Evolutionary conservation across 1,140 invertebrate species (phyloP).

Genomic region (Melanaphis sacchari): DNA sequence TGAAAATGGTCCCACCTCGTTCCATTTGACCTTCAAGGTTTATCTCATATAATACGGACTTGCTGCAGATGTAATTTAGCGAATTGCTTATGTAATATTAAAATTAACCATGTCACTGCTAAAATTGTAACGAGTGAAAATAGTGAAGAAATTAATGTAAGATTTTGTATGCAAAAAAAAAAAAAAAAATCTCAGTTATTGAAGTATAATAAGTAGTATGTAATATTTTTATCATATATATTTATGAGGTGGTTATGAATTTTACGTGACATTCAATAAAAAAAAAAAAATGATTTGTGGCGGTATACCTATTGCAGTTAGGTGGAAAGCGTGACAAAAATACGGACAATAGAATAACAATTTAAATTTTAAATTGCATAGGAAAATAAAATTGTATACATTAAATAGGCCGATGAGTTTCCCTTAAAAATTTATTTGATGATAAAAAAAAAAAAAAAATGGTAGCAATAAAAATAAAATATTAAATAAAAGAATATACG

Average conservation of each 20-base stretch:
- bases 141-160: neutral
- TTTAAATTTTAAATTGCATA: neutral
- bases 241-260: neutral
- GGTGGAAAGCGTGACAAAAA: neutral
- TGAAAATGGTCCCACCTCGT: neutral
- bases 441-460: neutral
- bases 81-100: neutral
- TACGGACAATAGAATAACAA: neutral
- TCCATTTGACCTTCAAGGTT: neutral
- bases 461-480: too few relatives aligned
- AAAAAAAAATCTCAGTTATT: neutral
- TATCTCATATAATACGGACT: neutral
- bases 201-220: neutral
- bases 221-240: constrained; percentile 2
- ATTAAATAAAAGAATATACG: too few relatives aligned
- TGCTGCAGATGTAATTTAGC: neutral
- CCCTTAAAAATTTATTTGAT: neutral
- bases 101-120: neutral
- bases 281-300: neutral
- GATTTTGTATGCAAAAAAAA: neutral
- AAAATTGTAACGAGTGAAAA: neutral
- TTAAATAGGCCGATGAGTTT: neutral
- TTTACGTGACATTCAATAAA: neutral
- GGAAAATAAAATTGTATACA: neutral
- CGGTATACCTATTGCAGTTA: neutral